Base-by-base conservation (phyloP, 2,888 invertebrate species). In the Latheticus oryzae region DNA sequence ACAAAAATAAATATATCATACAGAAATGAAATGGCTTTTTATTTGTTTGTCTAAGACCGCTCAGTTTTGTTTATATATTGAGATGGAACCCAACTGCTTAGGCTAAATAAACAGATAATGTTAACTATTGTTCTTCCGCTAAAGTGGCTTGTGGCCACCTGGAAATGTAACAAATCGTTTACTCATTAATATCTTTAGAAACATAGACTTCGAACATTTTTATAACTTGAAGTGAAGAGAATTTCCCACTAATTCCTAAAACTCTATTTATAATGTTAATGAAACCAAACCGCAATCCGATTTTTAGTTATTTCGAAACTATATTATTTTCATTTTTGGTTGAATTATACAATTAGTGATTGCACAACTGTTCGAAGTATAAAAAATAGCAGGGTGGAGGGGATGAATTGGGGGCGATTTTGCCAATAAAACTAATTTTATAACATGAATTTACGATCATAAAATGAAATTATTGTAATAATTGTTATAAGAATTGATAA, bases 71-170 rank as follows among this genome's bases (percentile, higher is more conserved):
- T 71, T 71, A 71, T 66, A 67, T 69, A 69, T 67, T 62, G 62
- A 62, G 73, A 76, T 69, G 73, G 67, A 70, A 66, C 71, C 75
- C 76, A 76, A 75, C 74, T 75, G 75, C 68, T 71, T 69, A 72
- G 73, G 70, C 69, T 69, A 75, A 76, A 75, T 73, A 76, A 76
- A 76, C 74, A 74, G 63, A 63, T 68, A 66, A 71, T 70, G 71
- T 72, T 72, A 72, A 72, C 74, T 71, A 75, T 75, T 75, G 73
- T 74, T 76, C 72, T 74, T 74, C 73, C 72, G 73, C 66, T 65
- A 63, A 68, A 68, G 69, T 71, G 71, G 75, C 73, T 69, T 76
- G 76, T 67, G 68, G 68, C 74, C 76, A 76, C 76, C 76, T 76
- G 76, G 76, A 57, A 42, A 55, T 60, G 61, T 61, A 63, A 56